Evolutionary conservation across 92 coral and sea anemone genomes (phyloP), one percentile per base, ranked within the genome.

Genomic region (Chrysogorgia sp.): DNA sequence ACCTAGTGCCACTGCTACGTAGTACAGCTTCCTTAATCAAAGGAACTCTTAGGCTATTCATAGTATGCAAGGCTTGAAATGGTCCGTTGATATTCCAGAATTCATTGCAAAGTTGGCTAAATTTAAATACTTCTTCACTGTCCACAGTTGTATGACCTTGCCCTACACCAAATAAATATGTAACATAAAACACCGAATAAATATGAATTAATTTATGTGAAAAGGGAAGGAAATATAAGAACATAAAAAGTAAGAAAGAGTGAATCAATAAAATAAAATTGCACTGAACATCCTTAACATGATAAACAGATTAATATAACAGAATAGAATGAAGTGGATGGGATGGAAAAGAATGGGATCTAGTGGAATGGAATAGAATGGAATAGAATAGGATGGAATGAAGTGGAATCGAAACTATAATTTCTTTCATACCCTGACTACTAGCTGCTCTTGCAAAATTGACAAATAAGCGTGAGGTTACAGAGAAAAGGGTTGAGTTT

Each of bases 41-140:
- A 3, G 97, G 85, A n/a, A 94, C 96, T 49, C 98, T 76, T 7
- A 91, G 72, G 31, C 83, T 91, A 71, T 94, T 94, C 98, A 94
- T 91, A 3, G 97, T 59, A 64, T 94, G 98, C 7, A 94, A 84
- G 26, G 98, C 92, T 35, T 74, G 81, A 70, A 94, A 91, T 45
- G 92, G 96, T 15, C 98, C 98, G 77, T 76, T 83, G 52, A 79
- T 68, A 56, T 89, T 86, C 98, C 98, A 94, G 92, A 96, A 94
- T 26, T 85, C 94, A 66, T 82, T 83, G 74, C 92, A 90, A 41
- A 91, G 81, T 26, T 88, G 67, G 60, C 97, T 92, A 58, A 94
- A 87, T 60, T 85, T 94, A 48, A 85, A 88, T 20, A 94, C 83
- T 65, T 94, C 98, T 25, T 94, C 98, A 19, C 85, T 90, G 37